Evolutionary conservation across 2,888 invertebrate genomes (phyloP).

Genomic region (Arge pagana): DNA sequence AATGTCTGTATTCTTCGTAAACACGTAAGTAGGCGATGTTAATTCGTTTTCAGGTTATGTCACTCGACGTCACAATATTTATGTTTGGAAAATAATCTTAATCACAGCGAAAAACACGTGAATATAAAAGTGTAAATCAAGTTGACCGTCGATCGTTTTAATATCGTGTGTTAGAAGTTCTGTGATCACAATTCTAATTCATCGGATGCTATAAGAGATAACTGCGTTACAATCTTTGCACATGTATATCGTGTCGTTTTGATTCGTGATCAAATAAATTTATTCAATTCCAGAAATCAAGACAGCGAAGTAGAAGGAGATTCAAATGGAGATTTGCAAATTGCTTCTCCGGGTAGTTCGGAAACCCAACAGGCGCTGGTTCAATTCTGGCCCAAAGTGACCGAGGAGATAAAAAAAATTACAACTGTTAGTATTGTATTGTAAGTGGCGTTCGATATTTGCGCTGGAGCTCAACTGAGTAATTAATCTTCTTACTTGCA

Average conservation of each 20-base stretch:
- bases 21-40: conserved; percentile 67
- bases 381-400: conserved; percentile 82
- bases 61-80: conserved; percentile 15
- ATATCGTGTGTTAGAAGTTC: too few relatives aligned
- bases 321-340: conserved; percentile 56
- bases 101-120: too few relatives aligned
- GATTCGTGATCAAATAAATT: too few relatives aligned
- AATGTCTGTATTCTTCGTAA: conserved; percentile 75
- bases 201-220: too few relatives aligned
- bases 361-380: conserved; percentile 75
- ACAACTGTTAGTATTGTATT: conserved; percentile 64
- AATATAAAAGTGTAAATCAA: too few relatives aligned
- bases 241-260: too few relatives aligned
- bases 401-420: conserved; percentile 79
- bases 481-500: conserved; percentile 46
- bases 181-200: too few relatives aligned
- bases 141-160: too few relatives aligned
- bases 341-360: conserved; percentile 59
- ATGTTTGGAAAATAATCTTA: background rate
- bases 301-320: conserved; percentile 58
- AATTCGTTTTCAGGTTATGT: conserved; percentile 45
- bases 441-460: background rate
- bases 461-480: background rate
- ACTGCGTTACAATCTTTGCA: too few relatives aligned
- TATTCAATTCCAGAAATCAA: conserved; percentile 51